Percentiles rank a stretch among this genome's conserved stretches.
Evolutionary conservation across 2,113 vertebrate genomes (phyloP).

Genomic region (Callospermophilus lateralis): DNA sequence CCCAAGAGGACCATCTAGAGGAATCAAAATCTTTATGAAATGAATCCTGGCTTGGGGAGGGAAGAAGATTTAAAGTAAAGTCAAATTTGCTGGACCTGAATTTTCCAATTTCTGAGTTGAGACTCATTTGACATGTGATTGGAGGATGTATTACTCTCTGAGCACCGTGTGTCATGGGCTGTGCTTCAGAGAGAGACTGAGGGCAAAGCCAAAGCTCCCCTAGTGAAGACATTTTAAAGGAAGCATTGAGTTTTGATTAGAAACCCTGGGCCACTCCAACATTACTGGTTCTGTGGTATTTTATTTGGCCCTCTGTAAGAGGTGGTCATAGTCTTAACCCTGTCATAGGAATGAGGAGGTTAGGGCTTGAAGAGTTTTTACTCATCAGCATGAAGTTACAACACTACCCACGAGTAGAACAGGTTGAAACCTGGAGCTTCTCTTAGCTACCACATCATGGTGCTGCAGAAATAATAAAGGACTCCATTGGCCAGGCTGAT

Average conservation of each 20-base stretch:
- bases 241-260: background rate
- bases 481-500: background rate
- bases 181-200: background rate
- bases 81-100: background rate
- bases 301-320: background rate
- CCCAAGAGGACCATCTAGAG: background rate
- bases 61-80: background rate
- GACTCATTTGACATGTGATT: background rate
- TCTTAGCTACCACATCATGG: background rate
- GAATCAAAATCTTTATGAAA: background rate
- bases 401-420: background rate
- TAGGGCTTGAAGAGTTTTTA: background rate
- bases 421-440: background rate
- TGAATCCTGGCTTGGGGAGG: background rate
- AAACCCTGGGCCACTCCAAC: background rate
- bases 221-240: background rate
- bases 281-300: background rate
- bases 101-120: background rate
- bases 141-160: background rate
- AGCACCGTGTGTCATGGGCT: background rate
- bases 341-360: background rate
- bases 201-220: background rate
- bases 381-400: background rate
- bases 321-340: background rate
- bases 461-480: background rate